Conservation (phyloP, 2,888 invertebrate genomes). For the Odontocerum albicorne region DNA sequence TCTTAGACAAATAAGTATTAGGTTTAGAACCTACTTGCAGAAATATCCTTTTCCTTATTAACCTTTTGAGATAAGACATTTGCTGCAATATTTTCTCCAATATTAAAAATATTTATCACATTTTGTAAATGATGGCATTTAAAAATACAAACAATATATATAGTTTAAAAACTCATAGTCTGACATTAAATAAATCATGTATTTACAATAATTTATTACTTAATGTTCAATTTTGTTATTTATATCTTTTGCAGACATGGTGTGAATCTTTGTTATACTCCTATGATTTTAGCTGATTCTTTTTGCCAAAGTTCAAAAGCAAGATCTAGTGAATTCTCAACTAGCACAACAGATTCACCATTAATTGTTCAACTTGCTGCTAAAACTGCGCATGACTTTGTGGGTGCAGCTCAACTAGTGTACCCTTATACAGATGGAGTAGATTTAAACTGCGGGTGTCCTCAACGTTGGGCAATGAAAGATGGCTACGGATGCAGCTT, state of each 20-base stretch:
- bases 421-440: conserved; percentile 86
- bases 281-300: conserved; percentile 96
- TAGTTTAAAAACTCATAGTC: neutral
- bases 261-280: conserved; percentile 90
- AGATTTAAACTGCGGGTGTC: conserved; percentile 97
- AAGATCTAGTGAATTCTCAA: conserved; percentile 78
- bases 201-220: no score
- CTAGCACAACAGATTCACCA: conserved; percentile 76
- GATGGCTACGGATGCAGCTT: conserved; percentile 88
- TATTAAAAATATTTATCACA: neutral
- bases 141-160: no score
- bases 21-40: no score
- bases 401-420: conserved; percentile 81
- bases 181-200: neutral
- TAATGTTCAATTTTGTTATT: conserved; percentile 1
- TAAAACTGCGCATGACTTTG: conserved; percentile 79
- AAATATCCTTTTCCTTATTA: no score
- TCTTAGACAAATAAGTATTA: no score
- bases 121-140: neutral
- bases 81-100: no score
- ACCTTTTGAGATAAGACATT: no score
- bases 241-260: conserved; percentile 62
- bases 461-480: conserved; percentile 92
- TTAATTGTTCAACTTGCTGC: conserved; percentile 95
- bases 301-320: conserved; percentile 89